These are phyloP conservation scores for Boleophthalmus pectinirostris DNA, from an alignment of 2,113 vertebrate genomes.

Conservation along the genomic window DNA sequence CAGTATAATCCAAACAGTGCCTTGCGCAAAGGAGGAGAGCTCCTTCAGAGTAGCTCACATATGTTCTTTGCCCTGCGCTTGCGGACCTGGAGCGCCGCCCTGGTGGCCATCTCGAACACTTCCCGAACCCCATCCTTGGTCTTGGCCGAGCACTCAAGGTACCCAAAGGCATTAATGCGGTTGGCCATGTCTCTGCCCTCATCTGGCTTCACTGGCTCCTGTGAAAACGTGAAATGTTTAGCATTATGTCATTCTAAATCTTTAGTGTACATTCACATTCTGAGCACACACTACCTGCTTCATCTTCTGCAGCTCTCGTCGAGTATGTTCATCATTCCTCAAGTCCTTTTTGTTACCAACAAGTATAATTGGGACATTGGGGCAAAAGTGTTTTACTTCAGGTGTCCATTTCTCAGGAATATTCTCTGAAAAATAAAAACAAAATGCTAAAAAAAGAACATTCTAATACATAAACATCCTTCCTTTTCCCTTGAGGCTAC, in stretches of 20 bases:
- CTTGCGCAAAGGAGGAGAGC: conserved; percentile 31
- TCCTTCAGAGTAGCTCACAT: conserved; percentile 87
- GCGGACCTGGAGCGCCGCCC: conserved; percentile 92
- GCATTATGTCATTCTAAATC: not conserved
- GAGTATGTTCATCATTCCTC: conserved; percentile 92
- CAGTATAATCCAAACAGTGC: conserved; percentile 55
- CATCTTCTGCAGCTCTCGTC: conserved; percentile 94
- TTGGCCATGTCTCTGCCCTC: conserved; percentile 98
- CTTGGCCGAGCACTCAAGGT: conserved; percentile 98
- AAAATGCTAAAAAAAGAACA: not conserved
- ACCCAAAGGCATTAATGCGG: conserved; percentile 94
- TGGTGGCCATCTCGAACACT: conserved; percentile 98
- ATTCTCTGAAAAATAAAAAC: conserved; percentile 81
- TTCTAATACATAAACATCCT: conserved; percentile 7
- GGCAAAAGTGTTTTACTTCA: conserved; percentile 98
- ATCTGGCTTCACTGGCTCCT: conserved; percentile 95
- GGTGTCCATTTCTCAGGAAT: conserved; percentile 99
- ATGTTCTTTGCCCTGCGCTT: conserved; percentile 89
- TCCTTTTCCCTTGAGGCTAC: conserved; percentile 10
- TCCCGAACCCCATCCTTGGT: conserved; percentile 97
- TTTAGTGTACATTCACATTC: not conserved
- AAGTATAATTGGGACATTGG: conserved; percentile 96
- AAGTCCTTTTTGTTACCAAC: conserved; percentile 98
- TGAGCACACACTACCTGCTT: conserved; percentile 83
- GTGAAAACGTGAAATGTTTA: not conserved